A percentile compares a stretch with the other conserved stretches of the same genome.
phyloP scores from a whole-genome alignment of 2,797 vertebrate species.

The Premnoplex brunnescens region DNA sequence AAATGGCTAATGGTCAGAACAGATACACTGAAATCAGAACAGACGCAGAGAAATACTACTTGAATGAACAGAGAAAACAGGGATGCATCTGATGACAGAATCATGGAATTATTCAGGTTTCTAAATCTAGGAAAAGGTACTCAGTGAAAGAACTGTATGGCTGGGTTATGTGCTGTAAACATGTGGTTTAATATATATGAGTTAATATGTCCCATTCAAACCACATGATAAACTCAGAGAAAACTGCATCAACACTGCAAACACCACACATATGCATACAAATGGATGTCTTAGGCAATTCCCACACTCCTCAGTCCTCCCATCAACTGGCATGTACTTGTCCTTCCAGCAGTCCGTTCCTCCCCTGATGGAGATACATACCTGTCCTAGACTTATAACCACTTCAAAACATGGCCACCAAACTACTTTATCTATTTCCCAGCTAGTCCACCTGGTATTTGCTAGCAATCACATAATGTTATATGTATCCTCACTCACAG shows the following conservation, averaged over 20 bases:
- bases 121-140: background rate
- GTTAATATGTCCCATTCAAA: background rate
- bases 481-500: background rate
- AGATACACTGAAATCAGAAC: background rate
- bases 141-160: background rate
- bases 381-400: background rate
- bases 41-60: background rate
- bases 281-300: background rate
- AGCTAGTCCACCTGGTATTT: background rate
- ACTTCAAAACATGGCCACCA: background rate
- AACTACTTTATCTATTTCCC: background rate
- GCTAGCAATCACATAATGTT: background rate
- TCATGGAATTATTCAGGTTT: background rate
- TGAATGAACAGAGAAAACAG: background rate
- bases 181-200: background rate
- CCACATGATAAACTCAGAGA: background rate
- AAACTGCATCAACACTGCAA: background rate
- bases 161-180: background rate
- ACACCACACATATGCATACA: background rate
- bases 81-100: background rate
- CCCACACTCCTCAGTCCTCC: background rate
- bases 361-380: background rate
- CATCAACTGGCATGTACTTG: background rate
- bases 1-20: background rate
- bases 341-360: background rate